These are phyloP conservation scores for Hydra vulgaris DNA, from an alignment of 30 jellyfish, hydroid and myxozoan species.

Conservation along the genomic window DNA sequence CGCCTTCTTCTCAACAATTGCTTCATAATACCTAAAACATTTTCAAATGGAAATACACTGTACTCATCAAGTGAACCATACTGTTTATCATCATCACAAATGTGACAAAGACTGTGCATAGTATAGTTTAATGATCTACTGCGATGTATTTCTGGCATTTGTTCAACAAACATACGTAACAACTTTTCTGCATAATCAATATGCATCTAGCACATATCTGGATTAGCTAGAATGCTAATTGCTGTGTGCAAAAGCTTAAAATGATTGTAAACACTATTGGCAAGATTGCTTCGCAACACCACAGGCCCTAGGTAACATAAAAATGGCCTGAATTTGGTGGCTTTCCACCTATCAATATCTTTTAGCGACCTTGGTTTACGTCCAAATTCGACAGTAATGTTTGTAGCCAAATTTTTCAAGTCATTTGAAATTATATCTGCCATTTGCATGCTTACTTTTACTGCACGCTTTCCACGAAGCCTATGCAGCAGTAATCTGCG, in stretches of 20 bases:
- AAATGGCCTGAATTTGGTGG: not conserved
- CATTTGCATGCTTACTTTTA: not conserved
- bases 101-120: not conserved
- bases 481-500: not conserved
- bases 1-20: not conserved
- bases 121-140: not conserved
- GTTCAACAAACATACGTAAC: not conserved
- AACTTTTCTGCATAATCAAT: not conserved
- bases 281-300: not conserved
- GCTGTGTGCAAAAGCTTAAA: not conserved
- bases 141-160: not conserved
- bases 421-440: not conserved
- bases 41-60: not conserved
- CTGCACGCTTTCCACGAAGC: not conserved
- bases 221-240: not conserved
- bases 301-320: not conserved
- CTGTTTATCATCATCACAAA: not conserved
- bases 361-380: not conserved
- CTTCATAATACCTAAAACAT: not conserved
- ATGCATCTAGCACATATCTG: not conserved
- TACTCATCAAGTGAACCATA: not conserved
- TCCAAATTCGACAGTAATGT: not conserved
- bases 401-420: not conserved
- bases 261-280: not conserved
- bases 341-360: not conserved